Evolutionary conservation across 2,797 vertebrate species (phyloP).

Genomic region (Acanthis flammea): DNA sequence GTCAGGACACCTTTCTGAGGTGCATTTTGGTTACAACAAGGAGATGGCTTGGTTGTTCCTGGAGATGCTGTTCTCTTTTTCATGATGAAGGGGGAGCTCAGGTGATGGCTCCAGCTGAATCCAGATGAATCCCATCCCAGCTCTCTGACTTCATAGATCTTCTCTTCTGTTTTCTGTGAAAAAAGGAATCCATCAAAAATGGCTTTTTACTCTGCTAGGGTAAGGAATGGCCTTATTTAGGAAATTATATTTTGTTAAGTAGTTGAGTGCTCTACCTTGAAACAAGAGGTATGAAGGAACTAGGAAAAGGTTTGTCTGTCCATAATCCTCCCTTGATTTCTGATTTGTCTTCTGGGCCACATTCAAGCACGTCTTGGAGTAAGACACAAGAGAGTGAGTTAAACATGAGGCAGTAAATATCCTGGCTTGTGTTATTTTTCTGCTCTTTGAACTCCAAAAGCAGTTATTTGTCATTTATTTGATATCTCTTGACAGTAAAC

Average conservation of each 20-base stretch:
- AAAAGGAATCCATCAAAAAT: background rate
- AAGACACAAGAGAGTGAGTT: background rate
- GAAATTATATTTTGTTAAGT: background rate
- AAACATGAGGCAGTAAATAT: slow-evolving; percentile 41
- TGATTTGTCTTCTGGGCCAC: background rate
- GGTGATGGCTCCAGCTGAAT: background rate
- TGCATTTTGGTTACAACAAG: background rate
- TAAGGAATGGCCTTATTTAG: background rate
- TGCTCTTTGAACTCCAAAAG: slow-evolving; percentile 60
- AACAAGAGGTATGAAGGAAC: background rate
- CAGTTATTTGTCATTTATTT: slow-evolving; percentile 63
- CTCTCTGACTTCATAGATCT: background rate
- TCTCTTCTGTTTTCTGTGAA: background rate
- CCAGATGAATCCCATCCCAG: background rate
- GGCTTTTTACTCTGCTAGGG: background rate
- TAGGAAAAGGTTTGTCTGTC: background rate
- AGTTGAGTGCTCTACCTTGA: background rate
- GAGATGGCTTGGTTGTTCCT: background rate
- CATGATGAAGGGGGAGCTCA: background rate
- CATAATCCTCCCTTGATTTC: background rate
- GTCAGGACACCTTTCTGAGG: background rate
- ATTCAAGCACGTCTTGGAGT: background rate
- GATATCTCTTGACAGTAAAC: slow-evolving; percentile 50
- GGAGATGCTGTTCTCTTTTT: background rate
- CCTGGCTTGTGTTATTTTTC: slow-evolving; percentile 47